These are phyloP conservation scores for Ridgeia piscesae DNA, from an alignment of 1,140 invertebrate species.

Conservation along the genomic window DNA sequence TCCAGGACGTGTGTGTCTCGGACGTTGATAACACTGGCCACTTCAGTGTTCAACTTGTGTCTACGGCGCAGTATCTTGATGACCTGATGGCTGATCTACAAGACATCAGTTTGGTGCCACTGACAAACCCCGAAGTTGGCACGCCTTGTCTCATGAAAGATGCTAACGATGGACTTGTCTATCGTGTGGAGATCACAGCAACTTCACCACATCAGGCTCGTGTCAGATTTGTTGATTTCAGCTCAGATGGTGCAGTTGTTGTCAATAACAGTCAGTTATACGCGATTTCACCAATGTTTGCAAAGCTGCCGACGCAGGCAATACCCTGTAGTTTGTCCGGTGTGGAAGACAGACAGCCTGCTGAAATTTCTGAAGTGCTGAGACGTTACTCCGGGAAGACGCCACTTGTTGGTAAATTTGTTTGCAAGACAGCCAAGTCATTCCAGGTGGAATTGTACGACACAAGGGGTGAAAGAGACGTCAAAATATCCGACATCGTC, in stretches of 20 bases:
- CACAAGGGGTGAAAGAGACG: background rate
- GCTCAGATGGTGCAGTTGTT: background rate
- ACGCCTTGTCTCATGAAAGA: background rate
- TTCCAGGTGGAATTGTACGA: background rate
- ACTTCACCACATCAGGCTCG: background rate
- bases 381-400: background rate
- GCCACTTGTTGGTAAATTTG: background rate
- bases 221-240: slow-evolving; percentile 12
- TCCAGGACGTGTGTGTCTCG: slow-evolving; percentile 7
- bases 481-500: background rate
- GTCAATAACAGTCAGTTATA: background rate
- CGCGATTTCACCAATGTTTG: background rate
- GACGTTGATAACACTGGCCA: background rate
- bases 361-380: background rate
- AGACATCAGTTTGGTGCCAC: background rate
- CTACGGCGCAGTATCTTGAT: background rate
- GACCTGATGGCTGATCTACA: slow-evolving; percentile 12
- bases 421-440: background rate
- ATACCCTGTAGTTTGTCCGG: slow-evolving; percentile 9
- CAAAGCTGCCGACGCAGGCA: background rate
- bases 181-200: background rate
- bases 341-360: background rate
- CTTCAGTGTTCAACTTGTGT: slow-evolving; percentile 8
- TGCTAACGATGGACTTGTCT: background rate
- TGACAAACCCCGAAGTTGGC: slow-evolving; percentile 3